A percentile compares a stretch with the other conserved stretches of the same genome.
These are phyloP conservation scores for Drosophila koepferae DNA, from an alignment of 2,888 invertebrate genomes.

Conservation along the genomic window DNA sequence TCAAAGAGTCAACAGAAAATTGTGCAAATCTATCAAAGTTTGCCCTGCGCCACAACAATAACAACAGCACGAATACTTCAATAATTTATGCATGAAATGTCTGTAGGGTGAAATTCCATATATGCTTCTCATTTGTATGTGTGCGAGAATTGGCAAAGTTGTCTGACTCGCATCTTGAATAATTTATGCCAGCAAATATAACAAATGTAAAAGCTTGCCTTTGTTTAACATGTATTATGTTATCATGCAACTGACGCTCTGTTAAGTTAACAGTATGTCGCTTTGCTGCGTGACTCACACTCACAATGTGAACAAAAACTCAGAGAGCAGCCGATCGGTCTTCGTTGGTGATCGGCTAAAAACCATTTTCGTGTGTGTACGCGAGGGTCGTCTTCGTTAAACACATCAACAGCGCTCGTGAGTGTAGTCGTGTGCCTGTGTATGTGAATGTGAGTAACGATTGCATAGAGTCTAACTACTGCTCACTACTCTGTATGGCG, in stretches of 20 bases:
- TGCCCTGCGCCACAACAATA: slow-evolving; percentile 13
- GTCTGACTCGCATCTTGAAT: slow-evolving; percentile 6
- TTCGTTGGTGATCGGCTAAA: too few relatives aligned
- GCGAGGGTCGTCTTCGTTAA: too few relatives aligned
- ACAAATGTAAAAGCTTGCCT: not conserved
- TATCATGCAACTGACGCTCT: not conserved
- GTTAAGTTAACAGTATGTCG: not conserved
- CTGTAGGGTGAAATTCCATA: not conserved
- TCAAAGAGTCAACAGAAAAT: slow-evolving; percentile 11
- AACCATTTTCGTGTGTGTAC: too few relatives aligned
- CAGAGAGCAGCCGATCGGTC: too few relatives aligned
- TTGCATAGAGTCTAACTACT: too few relatives aligned
- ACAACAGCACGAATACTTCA: slow-evolving; percentile 1
- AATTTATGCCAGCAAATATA: slow-evolving; percentile 5
- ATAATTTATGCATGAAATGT: slow-evolving; percentile 19
- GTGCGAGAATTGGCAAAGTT: not conserved
- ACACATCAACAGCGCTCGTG: too few relatives aligned
- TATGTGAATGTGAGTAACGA: too few relatives aligned
- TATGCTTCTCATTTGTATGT: slow-evolving; percentile 12
- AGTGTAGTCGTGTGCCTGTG: too few relatives aligned
- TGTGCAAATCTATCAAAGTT: slow-evolving; percentile 33
- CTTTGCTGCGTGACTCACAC: not conserved
- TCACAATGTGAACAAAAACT: too few relatives aligned
- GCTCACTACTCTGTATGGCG: too few relatives aligned
- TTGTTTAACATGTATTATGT: not conserved